Evolutionary conservation across 2,797 vertebrate genomes (phyloP), one percentile per base, ranked within the genome.

Genomic region (Poeciliopsis turneri): DNA sequence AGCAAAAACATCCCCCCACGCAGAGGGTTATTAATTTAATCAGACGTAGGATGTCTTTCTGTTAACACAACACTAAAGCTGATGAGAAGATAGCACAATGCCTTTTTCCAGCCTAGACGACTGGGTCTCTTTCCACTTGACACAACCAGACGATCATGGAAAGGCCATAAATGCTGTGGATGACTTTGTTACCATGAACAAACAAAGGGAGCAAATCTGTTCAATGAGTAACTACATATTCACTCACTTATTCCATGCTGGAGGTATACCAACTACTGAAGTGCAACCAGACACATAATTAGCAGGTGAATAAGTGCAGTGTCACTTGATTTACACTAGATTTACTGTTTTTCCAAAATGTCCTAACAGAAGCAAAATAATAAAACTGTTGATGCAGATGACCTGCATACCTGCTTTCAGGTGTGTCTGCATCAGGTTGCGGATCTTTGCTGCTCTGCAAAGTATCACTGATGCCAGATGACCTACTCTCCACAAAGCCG

Each of bases 81-180:
- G 92, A 95, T 90, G 89, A 94, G 92, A 84, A 90, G 93, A 94
- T 94, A 91, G 83, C 87, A 59, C 78, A 83, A 81, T 84, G 86
- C 57, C 78, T 80, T 89, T 94, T 94, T 94, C 90, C 93, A 91
- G 90, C 80, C 77, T 86, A 78, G 91, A 93, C 92, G 91, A 82
- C 90, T 87, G 81, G 82, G 85, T 94, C 87, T 92, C 92, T 96
- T 96, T 96, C 94, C 95, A 93, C 84, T 91, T 79, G 80, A 88
- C 83, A 87, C 68, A 68, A 82, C 77, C 84, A 73, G 64, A 72
- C 78, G 83, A 92, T 95, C 90, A 93, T 94, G 95, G 94, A 96
- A 95, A 95, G 86, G 89, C 93, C 89, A 93, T 95, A 95, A 95
- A 95, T 76, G 57, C 70, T 85, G 75, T 47, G 36, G 78, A 91